Conservation (phyloP, 2,797 vertebrate genomes). For the Aeoliscus strigatus region DNA sequence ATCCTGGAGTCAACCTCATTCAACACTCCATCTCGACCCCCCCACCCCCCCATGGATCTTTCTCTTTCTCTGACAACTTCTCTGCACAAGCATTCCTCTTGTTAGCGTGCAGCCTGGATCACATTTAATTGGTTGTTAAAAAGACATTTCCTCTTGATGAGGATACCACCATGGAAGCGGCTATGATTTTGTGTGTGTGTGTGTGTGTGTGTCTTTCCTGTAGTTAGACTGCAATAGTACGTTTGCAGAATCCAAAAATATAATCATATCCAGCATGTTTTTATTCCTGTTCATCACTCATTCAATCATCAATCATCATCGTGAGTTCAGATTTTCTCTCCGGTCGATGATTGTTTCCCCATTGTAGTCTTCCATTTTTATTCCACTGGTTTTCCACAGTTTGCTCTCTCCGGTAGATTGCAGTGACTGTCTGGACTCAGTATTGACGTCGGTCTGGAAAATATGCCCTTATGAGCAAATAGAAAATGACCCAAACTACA, state of each 20-base stretch:
- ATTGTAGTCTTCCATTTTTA: conserved; percentile 22
- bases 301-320: conserved; percentile 7
- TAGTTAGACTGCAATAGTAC: background rate
- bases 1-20: conserved; percentile 37
- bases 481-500: conserved; percentile 5
- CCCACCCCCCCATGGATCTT: background rate
- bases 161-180: conserved; percentile 52
- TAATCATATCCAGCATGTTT: too few relatives aligned
- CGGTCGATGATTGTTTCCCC: conserved; percentile 25
- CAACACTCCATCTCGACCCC: conserved; percentile 11
- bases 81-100: conserved; percentile 67
- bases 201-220: background rate
- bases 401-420: conserved; percentile 11
- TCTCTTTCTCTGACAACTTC: conserved; percentile 28
- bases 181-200: conserved; percentile 8
- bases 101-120: conserved; percentile 55
- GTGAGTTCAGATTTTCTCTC: conserved; percentile 11
- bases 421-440: conserved; percentile 26
- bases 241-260: background rate
- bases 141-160: conserved; percentile 69
- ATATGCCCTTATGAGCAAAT: conserved; percentile 7
- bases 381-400: conserved; percentile 19
- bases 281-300: background rate
- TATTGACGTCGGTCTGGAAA: conserved; percentile 35
- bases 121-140: conserved; percentile 72